Evolutionary conservation across 2,888 invertebrate genomes (phyloP).

Genomic region (Drosophila merina): DNA sequence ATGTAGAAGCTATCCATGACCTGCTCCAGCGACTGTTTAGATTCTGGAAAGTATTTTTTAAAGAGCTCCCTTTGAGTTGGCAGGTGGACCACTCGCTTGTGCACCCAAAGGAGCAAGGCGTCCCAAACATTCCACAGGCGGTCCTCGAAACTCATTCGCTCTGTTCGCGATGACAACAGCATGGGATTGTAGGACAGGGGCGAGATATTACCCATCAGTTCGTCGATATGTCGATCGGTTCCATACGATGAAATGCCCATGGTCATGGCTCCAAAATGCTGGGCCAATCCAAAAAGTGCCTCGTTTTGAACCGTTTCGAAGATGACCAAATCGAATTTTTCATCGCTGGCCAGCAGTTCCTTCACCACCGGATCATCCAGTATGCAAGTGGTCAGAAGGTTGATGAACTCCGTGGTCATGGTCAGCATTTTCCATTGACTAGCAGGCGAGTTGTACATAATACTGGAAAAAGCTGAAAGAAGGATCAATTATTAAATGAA

Average conservation of each 20-base stretch:
- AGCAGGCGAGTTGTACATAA: constrained; percentile 35
- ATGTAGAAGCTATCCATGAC: constrained; percentile 74
- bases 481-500: no score
- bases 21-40: constrained; percentile 54
- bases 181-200: constrained; percentile 80
- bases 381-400: constrained; percentile 48
- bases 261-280: constrained; percentile 75
- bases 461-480: constrained; percentile 41
- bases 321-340: constrained; percentile 80
- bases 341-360: constrained; percentile 67
- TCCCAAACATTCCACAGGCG: constrained; percentile 78
- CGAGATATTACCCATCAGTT: constrained; percentile 75
- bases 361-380: constrained; percentile 59
- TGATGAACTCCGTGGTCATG: constrained; percentile 62
- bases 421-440: constrained; percentile 53
- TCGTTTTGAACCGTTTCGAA: constrained; percentile 81
- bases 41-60: constrained; percentile 65
- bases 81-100: constrained; percentile 60
- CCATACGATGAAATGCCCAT: constrained; percentile 75
- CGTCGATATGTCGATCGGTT: constrained; percentile 74
- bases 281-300: constrained; percentile 79
- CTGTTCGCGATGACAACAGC: constrained; percentile 73
- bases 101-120: constrained; percentile 54
- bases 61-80: constrained; percentile 66
- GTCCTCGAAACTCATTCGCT: constrained; percentile 81